These are phyloP conservation scores for Rotaria socialis DNA, from an alignment of 2,888 invertebrate species.

Conservation along the genomic window DNA sequence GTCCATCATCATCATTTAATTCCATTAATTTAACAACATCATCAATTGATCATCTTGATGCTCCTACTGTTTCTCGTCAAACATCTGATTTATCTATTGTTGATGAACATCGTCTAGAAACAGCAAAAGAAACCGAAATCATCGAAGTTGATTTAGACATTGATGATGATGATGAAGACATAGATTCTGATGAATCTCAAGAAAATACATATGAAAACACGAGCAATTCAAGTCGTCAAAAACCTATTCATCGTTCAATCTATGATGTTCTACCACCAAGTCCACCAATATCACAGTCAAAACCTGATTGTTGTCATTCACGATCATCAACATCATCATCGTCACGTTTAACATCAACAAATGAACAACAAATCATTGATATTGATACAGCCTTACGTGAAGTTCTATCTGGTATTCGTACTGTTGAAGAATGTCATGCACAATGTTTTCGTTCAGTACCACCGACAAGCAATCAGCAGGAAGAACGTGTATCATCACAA, in stretches of 20 bases:
- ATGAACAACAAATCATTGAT: conserved; percentile 48
- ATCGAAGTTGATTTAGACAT: not conserved
- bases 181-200: not conserved
- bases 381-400: conserved; percentile 59
- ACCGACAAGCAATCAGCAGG: not conserved
- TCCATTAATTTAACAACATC: conserved; percentile 38
- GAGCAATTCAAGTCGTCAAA: not conserved
- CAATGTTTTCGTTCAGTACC: conserved; percentile 34
- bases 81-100: not conserved
- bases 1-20: conserved; percentile 25
- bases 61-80: not conserved
- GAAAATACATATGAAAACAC: conserved; percentile 29
- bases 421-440: conserved; percentile 34
- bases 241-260: not conserved
- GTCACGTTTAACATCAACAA: conserved; percentile 25
- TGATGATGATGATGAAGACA: not conserved
- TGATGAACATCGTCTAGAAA: conserved; percentile 11
- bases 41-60: conserved; percentile 15
- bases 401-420: conserved; percentile 54
- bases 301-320: not conserved
- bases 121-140: not conserved
- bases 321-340: conserved; percentile 6
- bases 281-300: not conserved
- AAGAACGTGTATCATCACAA: not conserved
- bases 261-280: not conserved